Percentiles rank a stretch among this genome's conserved stretches.
These are phyloP conservation scores for Sorex maritimensis DNA, from an alignment of 2,797 vertebrate genomes.

Conservation along the genomic window DNA sequence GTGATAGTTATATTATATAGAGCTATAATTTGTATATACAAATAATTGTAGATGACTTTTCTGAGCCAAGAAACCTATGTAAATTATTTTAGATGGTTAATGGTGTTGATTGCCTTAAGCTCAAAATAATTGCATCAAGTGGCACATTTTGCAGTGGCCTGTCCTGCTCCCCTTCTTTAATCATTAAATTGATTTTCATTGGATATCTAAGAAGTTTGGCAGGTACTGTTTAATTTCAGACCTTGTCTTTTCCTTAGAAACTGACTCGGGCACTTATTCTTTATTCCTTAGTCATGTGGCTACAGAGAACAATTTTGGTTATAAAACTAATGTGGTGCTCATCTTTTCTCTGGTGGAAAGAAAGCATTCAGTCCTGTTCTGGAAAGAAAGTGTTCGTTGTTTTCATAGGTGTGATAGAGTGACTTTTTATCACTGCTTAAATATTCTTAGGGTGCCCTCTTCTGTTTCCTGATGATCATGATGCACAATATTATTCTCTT, in stretches of 20 bases:
- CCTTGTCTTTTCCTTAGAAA: slow-evolving; percentile 33
- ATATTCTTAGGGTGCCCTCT: slow-evolving; percentile 85
- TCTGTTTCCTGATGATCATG: slow-evolving; percentile 70
- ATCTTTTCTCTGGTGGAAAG: slow-evolving; percentile 38
- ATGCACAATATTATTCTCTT: background rate
- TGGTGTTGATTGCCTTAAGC: background rate
- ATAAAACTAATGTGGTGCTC: background rate
- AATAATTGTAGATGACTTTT: background rate
- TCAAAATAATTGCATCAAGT: background rate
- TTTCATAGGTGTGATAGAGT: background rate
- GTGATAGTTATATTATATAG: too few relatives aligned
- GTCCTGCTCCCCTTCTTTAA: background rate
- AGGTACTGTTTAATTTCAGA: slow-evolving; percentile 25
- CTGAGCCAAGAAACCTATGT: background rate
- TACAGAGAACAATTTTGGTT: slow-evolving; percentile 30
- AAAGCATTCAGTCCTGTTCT: background rate
- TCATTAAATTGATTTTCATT: background rate
- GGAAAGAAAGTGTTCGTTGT: slow-evolving; percentile 34
- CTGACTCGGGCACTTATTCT: background rate
- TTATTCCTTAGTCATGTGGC: background rate
- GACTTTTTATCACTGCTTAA: slow-evolving; percentile 22
- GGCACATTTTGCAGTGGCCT: background rate
- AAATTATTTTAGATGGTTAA: background rate
- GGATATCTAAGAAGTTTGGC: background rate
- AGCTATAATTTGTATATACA: too few relatives aligned